Percentiles rank a stretch among this genome's conserved stretches.
Evolutionary conservation across 2,113 vertebrate species (phyloP).

Genomic region (Cavia aperea): DNA sequence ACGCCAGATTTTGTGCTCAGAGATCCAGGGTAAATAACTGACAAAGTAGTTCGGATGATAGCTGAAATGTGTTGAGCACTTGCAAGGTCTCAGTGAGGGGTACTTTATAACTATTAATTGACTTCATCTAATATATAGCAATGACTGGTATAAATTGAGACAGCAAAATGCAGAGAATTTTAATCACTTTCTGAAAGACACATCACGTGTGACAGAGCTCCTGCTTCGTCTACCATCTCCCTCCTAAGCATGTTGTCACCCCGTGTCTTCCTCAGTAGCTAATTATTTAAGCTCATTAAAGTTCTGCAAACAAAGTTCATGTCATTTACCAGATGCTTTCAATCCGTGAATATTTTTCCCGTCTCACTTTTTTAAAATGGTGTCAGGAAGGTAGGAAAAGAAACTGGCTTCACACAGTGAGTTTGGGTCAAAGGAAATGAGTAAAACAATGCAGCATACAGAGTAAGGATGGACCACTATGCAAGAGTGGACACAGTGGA

Average conservation of each 20-base stretch:
- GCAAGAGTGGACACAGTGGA: too few relatives aligned
- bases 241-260: background rate
- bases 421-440: background rate
- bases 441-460: too few relatives aligned
- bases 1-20: background rate
- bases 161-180: background rate
- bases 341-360: background rate
- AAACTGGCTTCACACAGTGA: background rate
- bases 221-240: background rate
- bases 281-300: slow-evolving; percentile 17
- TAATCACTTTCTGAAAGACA: background rate
- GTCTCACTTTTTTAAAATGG: background rate
- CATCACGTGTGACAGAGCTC: background rate
- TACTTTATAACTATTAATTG: background rate
- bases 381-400: background rate
- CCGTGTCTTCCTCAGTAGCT: background rate
- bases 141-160: background rate
- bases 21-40: background rate
- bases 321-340: background rate
- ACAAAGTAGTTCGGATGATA: background rate
- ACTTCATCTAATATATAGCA: background rate
- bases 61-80: background rate
- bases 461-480: background rate
- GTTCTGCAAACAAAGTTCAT: background rate
- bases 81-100: background rate